Conservation (phyloP, 35 echinoderm and acorn worm species). For the Holothuria glaberrima region DNA sequence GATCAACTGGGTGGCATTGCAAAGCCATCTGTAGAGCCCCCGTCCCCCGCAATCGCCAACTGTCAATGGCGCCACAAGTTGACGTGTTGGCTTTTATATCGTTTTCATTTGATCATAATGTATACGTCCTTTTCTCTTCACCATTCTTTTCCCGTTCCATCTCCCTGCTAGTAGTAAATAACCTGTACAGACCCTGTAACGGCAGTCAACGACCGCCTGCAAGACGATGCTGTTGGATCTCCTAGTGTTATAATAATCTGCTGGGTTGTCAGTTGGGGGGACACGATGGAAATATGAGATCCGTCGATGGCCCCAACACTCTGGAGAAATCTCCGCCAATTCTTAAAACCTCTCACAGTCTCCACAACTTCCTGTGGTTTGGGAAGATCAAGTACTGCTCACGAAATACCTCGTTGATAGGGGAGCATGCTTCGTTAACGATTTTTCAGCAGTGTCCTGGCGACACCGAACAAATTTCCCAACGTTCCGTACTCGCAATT, state of each 20-base stretch:
- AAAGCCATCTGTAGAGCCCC: no score
- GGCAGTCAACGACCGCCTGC: constrained; percentile 49
- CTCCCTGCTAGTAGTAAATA: no score
- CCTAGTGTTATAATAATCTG: constrained; percentile 63
- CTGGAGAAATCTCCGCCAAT: constrained; percentile 39
- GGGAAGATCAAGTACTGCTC: constrained; percentile 52
- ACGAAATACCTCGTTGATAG: neutral
- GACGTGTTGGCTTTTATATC: no score
- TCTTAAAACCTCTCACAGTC: constrained; percentile 46
- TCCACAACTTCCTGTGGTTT: constrained; percentile 1
- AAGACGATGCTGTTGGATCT: constrained; percentile 53
- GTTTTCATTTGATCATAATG: no score
- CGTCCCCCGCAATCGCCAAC: no score
- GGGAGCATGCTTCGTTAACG: constrained; percentile 52
- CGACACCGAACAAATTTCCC: constrained; percentile 74
- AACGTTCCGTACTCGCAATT: constrained; percentile 58
- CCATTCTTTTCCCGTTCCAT: no score
- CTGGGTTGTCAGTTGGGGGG: constrained; percentile 40
- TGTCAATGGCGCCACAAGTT: no score
- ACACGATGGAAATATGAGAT: constrained; percentile 48
- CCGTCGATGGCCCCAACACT: constrained; percentile 62
- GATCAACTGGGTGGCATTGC: no score
- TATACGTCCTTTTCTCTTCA: no score
- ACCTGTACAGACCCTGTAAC: constrained; percentile 8
- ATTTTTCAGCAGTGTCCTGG: constrained; percentile 50